A percentile compares a stretch with the other conserved stretches of the same genome.
phyloP scores from a whole-genome alignment of 2,113 vertebrate species.

The Oryzias woworae region DNA sequence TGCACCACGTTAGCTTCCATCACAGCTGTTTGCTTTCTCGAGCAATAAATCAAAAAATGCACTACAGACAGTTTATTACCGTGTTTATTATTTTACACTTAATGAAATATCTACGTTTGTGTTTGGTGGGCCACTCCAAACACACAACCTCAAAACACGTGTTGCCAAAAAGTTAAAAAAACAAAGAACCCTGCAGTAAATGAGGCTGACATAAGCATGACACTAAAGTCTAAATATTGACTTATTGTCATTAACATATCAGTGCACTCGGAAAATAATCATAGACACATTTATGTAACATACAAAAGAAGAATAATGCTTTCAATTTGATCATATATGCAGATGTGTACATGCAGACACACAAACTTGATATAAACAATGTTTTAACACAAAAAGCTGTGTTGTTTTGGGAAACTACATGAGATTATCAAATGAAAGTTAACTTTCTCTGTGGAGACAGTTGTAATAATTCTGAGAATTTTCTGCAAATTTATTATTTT shows the following conservation, averaged over 20 bases:
- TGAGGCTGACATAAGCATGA: constrained; percentile 74
- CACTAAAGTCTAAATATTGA: constrained; percentile 74
- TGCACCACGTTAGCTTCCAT: background rate
- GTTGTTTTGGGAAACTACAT: constrained; percentile 15
- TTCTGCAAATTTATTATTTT: too few relatives aligned
- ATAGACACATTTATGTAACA: constrained; percentile 67
- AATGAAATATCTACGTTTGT: constrained; percentile 83
- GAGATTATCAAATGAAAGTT: background rate
- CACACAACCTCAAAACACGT: constrained; percentile 67
- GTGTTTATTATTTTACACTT: constrained; percentile 82
- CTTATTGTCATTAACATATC: constrained; percentile 63
- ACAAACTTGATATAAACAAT: constrained; percentile 41
- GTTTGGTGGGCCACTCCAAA: constrained; percentile 82
- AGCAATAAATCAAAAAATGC: constrained; percentile 13
- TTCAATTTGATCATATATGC: constrained; percentile 50
- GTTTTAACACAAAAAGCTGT: constrained; percentile 22
- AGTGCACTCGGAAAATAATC: constrained; percentile 80
- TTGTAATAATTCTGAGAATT: too few relatives aligned
- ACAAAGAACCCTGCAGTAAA: constrained; percentile 77
- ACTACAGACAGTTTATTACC: constrained; percentile 77
- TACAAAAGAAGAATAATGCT: constrained; percentile 76
- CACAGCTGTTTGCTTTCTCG: background rate
- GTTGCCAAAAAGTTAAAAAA: constrained; percentile 84
- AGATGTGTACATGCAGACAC: constrained; percentile 26
- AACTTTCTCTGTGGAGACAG: too few relatives aligned